phyloP scores from a whole-genome alignment of 2,113 vertebrate species.

The Entosphenus tridentatus region DNA sequence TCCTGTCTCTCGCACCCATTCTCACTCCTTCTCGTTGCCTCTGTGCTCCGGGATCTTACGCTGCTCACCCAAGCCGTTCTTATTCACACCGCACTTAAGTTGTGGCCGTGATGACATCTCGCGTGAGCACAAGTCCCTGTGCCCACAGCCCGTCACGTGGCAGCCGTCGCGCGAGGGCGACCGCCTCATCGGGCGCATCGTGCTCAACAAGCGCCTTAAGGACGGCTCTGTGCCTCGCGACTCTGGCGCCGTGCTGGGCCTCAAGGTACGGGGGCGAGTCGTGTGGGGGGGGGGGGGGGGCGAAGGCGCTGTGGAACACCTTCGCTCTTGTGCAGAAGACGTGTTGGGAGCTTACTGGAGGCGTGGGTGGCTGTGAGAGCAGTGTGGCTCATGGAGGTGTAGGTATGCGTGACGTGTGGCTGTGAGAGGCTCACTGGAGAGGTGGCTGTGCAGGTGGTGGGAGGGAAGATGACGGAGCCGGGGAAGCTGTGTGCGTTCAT shows the following conservation, averaged over 20 bases:
- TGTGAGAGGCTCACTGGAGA: no score
- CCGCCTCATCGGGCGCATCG: slow-evolving; percentile 80
- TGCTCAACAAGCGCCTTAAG: slow-evolving; percentile 91
- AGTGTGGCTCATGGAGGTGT: no score
- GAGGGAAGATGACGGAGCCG: slow-evolving; percentile 97
- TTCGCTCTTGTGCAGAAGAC: background rate
- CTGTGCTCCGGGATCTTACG: no score
- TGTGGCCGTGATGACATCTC: no score
- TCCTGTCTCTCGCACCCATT: no score
- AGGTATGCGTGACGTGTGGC: no score
- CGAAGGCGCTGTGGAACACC: background rate
- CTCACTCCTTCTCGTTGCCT: no score
- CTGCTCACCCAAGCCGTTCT: no score
- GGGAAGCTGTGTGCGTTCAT: slow-evolving; percentile 93
- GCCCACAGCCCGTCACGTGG: slow-evolving; percentile 80
- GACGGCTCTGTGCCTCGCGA: slow-evolving; percentile 90
- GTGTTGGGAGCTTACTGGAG: background rate
- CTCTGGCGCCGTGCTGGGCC: slow-evolving; percentile 89
- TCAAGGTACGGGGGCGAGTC: slow-evolving; percentile 49
- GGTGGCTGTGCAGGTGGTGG: slow-evolving; percentile 46
- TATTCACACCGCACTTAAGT: no score
- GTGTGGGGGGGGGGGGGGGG: background rate
- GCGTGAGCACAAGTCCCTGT: no score
- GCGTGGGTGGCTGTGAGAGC: background rate
- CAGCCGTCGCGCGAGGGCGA: slow-evolving; percentile 96